Conservation (phyloP, 1,140 invertebrate species). For the Armadillidium nasatum region DNA sequence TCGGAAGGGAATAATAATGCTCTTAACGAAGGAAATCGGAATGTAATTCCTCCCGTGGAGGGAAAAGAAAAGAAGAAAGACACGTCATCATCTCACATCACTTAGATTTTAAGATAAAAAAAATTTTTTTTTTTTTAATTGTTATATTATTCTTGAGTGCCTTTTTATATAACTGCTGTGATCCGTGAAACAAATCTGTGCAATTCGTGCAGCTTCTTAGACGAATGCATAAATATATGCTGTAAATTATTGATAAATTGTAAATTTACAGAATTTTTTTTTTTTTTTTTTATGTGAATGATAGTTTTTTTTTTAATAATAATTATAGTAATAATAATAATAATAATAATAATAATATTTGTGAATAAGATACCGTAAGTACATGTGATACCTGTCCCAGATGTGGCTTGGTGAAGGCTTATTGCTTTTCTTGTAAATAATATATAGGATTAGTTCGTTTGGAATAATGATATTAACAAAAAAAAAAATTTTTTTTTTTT, state of each 20-base stretch:
- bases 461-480: no score
- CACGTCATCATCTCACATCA: no score
- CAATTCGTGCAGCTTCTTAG: slow-evolving; percentile 3
- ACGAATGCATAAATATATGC: not conserved
- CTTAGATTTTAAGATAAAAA: not conserved
- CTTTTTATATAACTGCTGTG: not conserved
- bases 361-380: not conserved
- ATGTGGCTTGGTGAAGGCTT: not conserved
- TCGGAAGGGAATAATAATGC: not conserved
- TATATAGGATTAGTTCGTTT: not conserved
- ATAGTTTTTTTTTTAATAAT: no score
- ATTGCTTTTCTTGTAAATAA: not conserved
- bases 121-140: not conserved
- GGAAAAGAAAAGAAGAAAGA: not conserved
- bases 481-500: no score
- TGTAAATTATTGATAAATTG: not conserved
- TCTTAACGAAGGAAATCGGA: not conserved
- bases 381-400: not conserved
- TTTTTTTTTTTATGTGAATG: not conserved
- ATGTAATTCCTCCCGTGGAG: no score
- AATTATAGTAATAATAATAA: no score
- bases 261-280: not conserved
- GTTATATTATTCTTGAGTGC: not conserved
- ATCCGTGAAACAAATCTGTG: slow-evolving; percentile 1
- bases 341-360: no score